phyloP scores from a whole-genome alignment of 1,140 invertebrate genomes.

The Trachelipus rathkii region DNA sequence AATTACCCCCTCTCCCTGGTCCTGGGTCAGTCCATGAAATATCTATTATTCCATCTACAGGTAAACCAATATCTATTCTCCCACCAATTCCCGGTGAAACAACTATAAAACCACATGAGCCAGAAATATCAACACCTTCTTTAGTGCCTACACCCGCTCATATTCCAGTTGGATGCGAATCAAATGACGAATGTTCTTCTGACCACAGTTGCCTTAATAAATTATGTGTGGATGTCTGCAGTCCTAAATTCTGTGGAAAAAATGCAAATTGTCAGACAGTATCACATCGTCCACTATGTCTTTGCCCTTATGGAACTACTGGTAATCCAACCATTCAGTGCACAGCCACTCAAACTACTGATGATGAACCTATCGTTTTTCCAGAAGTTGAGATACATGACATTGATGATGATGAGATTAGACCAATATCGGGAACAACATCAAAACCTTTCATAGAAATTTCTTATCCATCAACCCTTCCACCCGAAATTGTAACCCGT shows the following conservation, averaged over 20 bases:
- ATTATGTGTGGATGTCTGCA: conserved; percentile 70
- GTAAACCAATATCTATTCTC: conserved; percentile 61
- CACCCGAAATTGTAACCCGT: conserved; percentile 4
- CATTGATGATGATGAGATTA: not conserved
- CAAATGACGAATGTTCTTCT: conserved; percentile 60
- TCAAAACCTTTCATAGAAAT: too few relatives aligned
- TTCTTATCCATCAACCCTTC: not conserved
- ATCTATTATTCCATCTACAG: conserved; percentile 66
- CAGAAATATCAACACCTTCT: conserved; percentile 67
- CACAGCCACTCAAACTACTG: conserved; percentile 48
- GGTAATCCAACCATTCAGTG: conserved; percentile 57
- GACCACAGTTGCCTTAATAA: conserved; percentile 67
- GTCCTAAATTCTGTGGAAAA: conserved; percentile 75
- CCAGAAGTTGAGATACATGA: not conserved
- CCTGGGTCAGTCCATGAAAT: conserved; percentile 49
- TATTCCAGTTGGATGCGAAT: conserved; percentile 39
- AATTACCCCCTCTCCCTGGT: conserved; percentile 62
- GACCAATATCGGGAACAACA: too few relatives aligned
- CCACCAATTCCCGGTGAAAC: conserved; percentile 64
- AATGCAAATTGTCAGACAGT: conserved; percentile 75
- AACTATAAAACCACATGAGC: conserved; percentile 55
- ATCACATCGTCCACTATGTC: conserved; percentile 73
- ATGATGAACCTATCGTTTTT: not conserved
- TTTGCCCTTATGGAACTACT: conserved; percentile 36
- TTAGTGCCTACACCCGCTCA: conserved; percentile 16